Evolutionary conservation across 2,797 vertebrate species (phyloP), one percentile per base, ranked within the genome.

Genomic region (Gephyroberyx darwinii): DNA sequence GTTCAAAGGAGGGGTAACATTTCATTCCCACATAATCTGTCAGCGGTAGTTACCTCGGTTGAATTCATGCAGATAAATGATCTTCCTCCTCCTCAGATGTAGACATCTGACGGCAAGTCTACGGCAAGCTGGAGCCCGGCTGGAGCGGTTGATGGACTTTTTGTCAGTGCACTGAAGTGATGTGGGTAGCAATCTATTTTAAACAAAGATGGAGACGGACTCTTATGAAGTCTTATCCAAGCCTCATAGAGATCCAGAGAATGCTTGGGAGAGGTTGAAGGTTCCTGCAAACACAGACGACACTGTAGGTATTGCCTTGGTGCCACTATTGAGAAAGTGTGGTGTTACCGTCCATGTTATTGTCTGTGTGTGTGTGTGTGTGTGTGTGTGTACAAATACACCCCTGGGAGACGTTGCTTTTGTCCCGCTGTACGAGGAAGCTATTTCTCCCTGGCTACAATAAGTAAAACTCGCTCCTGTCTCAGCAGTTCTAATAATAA

Each of bases 351-450:
- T 26, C 26, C 4, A 37, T 70, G 58, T 65, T 81, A 71, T 85
- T 84, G 74, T 77, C 50, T 84, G 53, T 74, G 67, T n/a, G n/a
- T n/a, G n/a, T n/a, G n/a, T n/a, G n/a, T n/a, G n/a, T n/a, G n/a
- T n/a, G n/a, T n/a, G n/a, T n/a, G n/a, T 86, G 83, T 85, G 74
- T 71, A 76, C 68, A 85, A 78, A 86, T 74, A 67, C 58, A 76
- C 77, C 74, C 84, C 26, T 22, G 63, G 62, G 83, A 55, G n/a
- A 73, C 54, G 47, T 37, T 67, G 69, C 57, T 80, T 75, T 71
- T 78, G 76, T 82, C 53, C 54, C 61, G n/a, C 30, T 30, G n/a
- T 60, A 59, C 71, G 64, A 13, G 52, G n/a, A 66, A 20, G 48
- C 52, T 68, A 41, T 68, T 73, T 70, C n/a, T 20, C 69, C 73